These are phyloP conservation scores for Ditula angustiorana DNA, from an alignment of 2,888 invertebrate species.

Conservation along the genomic window DNA sequence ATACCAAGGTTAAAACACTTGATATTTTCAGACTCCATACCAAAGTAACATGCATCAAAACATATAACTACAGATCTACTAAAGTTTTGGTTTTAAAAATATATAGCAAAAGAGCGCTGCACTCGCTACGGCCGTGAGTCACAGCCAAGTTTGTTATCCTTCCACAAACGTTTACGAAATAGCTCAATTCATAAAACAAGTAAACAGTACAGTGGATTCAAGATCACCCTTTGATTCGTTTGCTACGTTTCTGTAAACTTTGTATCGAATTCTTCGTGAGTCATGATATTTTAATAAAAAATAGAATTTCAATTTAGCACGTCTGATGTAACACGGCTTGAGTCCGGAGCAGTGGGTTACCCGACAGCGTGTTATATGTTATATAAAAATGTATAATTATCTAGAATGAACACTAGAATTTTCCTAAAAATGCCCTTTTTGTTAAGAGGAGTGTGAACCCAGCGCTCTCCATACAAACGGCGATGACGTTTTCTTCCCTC, in stretches of 20 bases:
- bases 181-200: constrained; percentile 26
- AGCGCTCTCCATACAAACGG: too few relatives aligned
- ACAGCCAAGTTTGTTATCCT: background rate
- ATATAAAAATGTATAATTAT: too few relatives aligned
- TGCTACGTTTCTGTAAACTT: constrained; percentile 17
- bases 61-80: too few relatives aligned
- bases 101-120: background rate
- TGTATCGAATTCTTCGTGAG: constrained; percentile 8
- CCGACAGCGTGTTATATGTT: background rate
- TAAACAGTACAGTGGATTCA: constrained; percentile 22
- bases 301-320: background rate
- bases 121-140: background rate
- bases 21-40: too few relatives aligned
- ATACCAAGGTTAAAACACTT: too few relatives aligned
- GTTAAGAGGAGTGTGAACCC: too few relatives aligned
- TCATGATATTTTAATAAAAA: constrained; percentile 3
- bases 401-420: too few relatives aligned
- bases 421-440: too few relatives aligned
- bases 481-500: too few relatives aligned
- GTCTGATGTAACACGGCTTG: background rate
- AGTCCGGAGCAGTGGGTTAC: background rate
- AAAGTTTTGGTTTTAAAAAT: too few relatives aligned
- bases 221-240: constrained; percentile 20
- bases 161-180: constrained; percentile 12
- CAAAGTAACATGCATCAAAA: too few relatives aligned